Conservation (phyloP, 2,888 invertebrate species). For the Pteria penguin region DNA sequence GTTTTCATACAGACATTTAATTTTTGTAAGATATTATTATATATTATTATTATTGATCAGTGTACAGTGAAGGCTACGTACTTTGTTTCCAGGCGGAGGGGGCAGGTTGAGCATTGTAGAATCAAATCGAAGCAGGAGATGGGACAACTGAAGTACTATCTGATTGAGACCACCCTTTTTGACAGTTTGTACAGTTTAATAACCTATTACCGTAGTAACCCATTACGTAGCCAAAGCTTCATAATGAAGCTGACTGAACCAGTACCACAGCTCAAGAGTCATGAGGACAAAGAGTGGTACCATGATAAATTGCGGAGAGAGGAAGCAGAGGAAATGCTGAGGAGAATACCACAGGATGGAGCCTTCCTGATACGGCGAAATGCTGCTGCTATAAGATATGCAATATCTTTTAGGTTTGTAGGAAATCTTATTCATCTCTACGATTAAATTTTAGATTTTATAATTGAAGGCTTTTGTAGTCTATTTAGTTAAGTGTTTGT, state of each 20-base stretch:
- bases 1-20: no score
- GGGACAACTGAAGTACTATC: conserved; percentile 92
- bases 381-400: conserved; percentile 86
- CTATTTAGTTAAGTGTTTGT: no score
- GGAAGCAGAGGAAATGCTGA: conserved; percentile 93
- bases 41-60: no score
- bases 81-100: conserved; percentile 86
- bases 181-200: conserved; percentile 95
- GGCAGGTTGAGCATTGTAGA: conserved; percentile 93
- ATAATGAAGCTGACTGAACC: conserved; percentile 92
- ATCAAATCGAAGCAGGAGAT: conserved; percentile 91
- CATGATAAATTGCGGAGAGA: conserved; percentile 89
- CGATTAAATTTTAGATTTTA: no score
- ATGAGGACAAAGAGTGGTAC: conserved; percentile 96
- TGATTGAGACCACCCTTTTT: conserved; percentile 92
- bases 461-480: no score
- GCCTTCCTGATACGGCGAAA: conserved; percentile 96
- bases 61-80: no score
- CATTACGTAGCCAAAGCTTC: conserved; percentile 93
- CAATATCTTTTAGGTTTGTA: conserved; percentile 94
- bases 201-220: conserved; percentile 92
- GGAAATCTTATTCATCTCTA: no score
- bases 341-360: conserved; percentile 91
- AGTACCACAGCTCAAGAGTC: conserved; percentile 96
- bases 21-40: no score